Evolutionary conservation across 2,888 invertebrate species (phyloP).

Genomic region (Epinotia demarniana): DNA sequence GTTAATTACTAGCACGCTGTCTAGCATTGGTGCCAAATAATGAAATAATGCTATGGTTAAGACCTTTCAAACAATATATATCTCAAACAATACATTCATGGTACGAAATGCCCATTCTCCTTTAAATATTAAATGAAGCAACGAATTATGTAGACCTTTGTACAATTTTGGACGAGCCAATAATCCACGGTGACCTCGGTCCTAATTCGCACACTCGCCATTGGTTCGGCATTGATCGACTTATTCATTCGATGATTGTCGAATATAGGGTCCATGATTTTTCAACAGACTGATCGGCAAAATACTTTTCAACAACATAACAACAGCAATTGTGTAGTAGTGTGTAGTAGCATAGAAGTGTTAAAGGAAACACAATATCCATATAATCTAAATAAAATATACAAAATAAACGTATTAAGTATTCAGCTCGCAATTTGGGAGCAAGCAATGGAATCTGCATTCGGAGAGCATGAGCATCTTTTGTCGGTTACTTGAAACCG

Average conservation of each 20-base stretch:
- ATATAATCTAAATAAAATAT: conserved; percentile 43
- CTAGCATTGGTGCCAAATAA: too few relatives aligned
- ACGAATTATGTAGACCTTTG: not conserved
- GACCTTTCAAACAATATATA: too few relatives aligned
- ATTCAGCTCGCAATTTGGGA: conserved; percentile 55
- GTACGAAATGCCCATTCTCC: too few relatives aligned
- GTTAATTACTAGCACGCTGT: too few relatives aligned
- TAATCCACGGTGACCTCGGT: not conserved
- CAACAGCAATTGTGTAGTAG: not conserved
- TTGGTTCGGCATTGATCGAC: not conserved
- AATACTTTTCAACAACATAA: not conserved
- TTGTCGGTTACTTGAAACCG: conserved; percentile 61
- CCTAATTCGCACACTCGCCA: not conserved
- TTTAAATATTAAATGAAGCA: not conserved
- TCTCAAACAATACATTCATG: too few relatives aligned
- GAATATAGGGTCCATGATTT: too few relatives aligned
- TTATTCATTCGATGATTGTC: too few relatives aligned
- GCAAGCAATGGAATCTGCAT: conserved; percentile 54
- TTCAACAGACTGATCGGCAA: not conserved
- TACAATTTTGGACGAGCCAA: not conserved
- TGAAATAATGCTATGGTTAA: too few relatives aligned
- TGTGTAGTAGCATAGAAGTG: not conserved
- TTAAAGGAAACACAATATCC: not conserved
- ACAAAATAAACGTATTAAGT: conserved; percentile 46
- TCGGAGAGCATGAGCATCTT: conserved; percentile 54